These are phyloP conservation scores for Pipistrellus kuhlii DNA, from an alignment of 2,797 vertebrate species.

Conservation along the genomic window DNA sequence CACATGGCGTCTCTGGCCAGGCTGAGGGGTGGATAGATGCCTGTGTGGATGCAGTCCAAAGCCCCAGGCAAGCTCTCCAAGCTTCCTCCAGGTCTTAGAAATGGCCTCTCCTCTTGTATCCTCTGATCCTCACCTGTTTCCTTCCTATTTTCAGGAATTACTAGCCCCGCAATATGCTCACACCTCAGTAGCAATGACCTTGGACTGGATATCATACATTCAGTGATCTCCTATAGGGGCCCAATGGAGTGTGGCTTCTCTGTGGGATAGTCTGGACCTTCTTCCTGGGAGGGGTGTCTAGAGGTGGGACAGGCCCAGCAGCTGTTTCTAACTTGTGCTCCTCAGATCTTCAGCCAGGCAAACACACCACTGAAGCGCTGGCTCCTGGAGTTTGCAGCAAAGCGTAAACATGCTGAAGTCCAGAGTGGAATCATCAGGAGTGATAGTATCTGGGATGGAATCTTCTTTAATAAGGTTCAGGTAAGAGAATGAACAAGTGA, in stretches of 20 bases:
- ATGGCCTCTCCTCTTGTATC: not conserved
- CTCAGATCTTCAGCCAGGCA: constrained; percentile 97
- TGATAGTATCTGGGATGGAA: constrained; percentile 96
- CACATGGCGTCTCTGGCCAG: not conserved
- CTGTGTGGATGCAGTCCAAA: not conserved
- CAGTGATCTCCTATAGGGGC: not conserved
- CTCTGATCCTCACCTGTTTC: not conserved
- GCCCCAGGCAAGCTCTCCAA: not conserved
- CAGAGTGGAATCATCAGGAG: constrained; percentile 94
- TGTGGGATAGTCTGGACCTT: not conserved
- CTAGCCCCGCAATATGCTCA: not conserved
- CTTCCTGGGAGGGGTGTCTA: not conserved
- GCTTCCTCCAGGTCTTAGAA: not conserved
- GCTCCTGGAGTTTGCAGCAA: constrained; percentile 96
- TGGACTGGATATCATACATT: not conserved
- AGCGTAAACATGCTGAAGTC: constrained; percentile 95
- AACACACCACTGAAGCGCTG: constrained; percentile 95
- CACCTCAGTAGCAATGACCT: not conserved
- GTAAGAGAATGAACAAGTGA: constrained; percentile 82
- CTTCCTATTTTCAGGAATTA: not conserved
- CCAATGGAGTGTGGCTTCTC: not conserved
- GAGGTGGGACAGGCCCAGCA: not conserved
- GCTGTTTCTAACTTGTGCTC: not conserved
- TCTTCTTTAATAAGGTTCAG: constrained; percentile 99
- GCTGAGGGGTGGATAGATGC: not conserved